Conservation (phyloP, 2,797 vertebrate species). For the Linurgus olivaceus region DNA sequence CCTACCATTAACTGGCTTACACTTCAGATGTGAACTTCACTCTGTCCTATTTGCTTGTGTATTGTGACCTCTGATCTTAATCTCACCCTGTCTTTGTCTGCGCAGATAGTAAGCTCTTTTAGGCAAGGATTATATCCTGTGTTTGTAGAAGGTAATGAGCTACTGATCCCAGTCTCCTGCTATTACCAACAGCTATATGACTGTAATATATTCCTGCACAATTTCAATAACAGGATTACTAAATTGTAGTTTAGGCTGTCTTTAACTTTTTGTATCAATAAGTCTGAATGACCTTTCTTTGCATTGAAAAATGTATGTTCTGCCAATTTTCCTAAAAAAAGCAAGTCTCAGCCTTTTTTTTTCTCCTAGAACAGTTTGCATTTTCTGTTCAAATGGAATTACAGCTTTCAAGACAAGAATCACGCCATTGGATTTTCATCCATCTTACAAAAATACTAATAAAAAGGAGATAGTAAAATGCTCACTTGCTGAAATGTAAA, state of each 20-base stretch:
- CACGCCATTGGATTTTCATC: not conserved
- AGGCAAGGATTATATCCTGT: conserved; percentile 34
- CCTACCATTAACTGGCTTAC: not conserved
- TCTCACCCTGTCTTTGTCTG: conserved; percentile 5
- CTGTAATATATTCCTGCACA: not conserved
- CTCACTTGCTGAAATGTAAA: not conserved
- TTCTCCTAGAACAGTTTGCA: not conserved
- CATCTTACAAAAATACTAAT: not conserved
- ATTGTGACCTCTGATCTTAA: conserved; percentile 50
- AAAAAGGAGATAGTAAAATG: not conserved
- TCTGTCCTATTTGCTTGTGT: not conserved
- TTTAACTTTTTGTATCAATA: not conserved
- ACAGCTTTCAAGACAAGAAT: not conserved
- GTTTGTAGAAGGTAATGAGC: conserved; percentile 14
- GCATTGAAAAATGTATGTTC: not conserved
- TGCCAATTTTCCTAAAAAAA: not conserved
- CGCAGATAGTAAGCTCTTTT: not conserved
- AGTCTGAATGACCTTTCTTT: not conserved
- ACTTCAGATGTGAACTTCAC: not conserved
- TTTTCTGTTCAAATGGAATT: not conserved
- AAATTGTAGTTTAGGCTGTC: not conserved
- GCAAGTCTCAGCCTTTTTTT: not conserved
- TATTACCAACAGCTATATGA: not conserved
- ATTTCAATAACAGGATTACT: not conserved
- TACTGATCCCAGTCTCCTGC: conserved; percentile 3